phyloP scores from a whole-genome alignment of 2,797 vertebrate genomes.

The Acrossocheilus fasciatus region DNA sequence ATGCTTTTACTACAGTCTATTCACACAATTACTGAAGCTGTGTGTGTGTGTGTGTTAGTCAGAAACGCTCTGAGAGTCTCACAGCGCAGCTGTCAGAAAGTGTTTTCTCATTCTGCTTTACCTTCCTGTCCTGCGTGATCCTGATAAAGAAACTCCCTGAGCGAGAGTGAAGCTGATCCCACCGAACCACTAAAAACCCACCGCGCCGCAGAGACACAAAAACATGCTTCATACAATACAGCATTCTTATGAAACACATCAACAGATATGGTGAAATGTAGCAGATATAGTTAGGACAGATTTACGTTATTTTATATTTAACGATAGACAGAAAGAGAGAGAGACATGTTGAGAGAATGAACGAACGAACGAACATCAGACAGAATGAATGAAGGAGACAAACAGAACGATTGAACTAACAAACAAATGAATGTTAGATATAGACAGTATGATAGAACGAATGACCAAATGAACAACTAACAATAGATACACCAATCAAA shows the following conservation, averaged over 20 bases:
- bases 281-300: background rate
- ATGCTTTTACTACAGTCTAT: conserved; percentile 9
- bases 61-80: conserved; percentile 5
- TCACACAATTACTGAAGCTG: background rate
- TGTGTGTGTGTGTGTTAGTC: background rate
- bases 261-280: background rate
- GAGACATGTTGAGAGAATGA: no score
- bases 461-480: no score
- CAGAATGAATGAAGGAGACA: no score
- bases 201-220: background rate
- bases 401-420: no score
- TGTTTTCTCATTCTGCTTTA: conserved; percentile 14
- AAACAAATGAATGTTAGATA: no score
- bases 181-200: background rate
- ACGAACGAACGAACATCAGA: no score
- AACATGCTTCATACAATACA: background rate
- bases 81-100: conserved; percentile 18
- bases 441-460: no score
- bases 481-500: no score
- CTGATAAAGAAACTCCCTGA: conserved; percentile 27
- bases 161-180: conserved; percentile 10
- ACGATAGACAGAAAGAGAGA: background rate
- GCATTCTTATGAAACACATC: conserved; percentile 4
- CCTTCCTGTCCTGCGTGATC: conserved; percentile 30
- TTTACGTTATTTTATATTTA: background rate